Evolutionary conservation across 2,113 vertebrate genomes (phyloP).

Genomic region (Microcebus murinus): DNA sequence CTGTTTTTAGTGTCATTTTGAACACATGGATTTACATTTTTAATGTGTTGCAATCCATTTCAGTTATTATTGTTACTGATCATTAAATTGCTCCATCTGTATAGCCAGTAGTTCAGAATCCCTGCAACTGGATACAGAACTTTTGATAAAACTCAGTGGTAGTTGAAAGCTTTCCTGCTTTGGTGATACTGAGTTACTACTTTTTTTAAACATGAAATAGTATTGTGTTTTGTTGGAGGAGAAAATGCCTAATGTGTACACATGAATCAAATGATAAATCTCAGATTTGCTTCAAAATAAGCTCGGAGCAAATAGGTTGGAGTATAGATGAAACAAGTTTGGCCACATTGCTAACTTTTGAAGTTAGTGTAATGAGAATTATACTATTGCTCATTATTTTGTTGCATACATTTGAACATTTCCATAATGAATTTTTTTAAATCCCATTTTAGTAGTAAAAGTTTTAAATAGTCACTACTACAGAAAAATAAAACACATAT

Average conservation of each 20-base stretch:
- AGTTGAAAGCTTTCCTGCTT: slow-evolving; percentile 4
- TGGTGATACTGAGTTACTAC: neutral
- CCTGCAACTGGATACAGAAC: neutral
- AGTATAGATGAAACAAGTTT: neutral
- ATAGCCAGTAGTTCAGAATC: neutral
- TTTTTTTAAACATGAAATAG: neutral
- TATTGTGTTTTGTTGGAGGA: neutral
- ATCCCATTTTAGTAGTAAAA: neutral
- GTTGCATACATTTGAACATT: slow-evolving; percentile 21
- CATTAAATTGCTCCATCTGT: neutral
- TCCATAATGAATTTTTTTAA: neutral
- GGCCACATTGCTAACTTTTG: neutral
- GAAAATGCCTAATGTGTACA: neutral
- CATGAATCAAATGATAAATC: neutral
- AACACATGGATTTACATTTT: neutral
- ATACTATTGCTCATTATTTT: neutral
- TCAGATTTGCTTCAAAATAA: slow-evolving; percentile 24
- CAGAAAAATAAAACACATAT: neutral
- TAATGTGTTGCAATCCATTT: neutral
- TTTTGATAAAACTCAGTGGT: neutral
- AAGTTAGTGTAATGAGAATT: neutral
- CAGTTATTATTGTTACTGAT: neutral
- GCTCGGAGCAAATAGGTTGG: neutral
- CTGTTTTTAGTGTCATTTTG: neutral
- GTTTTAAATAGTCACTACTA: neutral